Evolutionary conservation across 2,888 invertebrate species (phyloP), one percentile per base, ranked within the genome.

Genomic region (Alentia gelatinosa): DNA sequence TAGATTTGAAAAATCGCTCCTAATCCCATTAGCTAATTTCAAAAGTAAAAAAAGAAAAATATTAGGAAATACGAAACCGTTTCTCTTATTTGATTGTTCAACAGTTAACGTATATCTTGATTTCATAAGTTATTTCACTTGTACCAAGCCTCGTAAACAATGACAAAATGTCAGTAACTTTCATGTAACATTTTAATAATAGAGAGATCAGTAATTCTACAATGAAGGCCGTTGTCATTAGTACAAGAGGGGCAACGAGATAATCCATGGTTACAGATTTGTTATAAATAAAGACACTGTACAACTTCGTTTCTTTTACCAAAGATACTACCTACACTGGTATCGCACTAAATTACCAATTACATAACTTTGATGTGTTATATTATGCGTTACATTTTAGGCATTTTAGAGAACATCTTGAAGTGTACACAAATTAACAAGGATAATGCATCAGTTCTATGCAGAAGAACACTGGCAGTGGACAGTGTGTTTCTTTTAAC

Each of bases 181-280:
- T 79, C 37, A 19, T 79, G 79, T 79, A 79, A 79, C 79, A 79
- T 79, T 35, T 79, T 79, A 74, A 74, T 79, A 79, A 79, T 79
- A n/a, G 15, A 79, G 79, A 79, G 79, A 79, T 79, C 79, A 79
- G 79, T 79, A 79, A 12, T 68, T 35, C 37, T 79, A 79, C 79
- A 79, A 37, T 79, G 79, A 79, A 79, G 79, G 79, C 79, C 15
- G 1, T 79, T 19, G 79, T 79, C 7, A 15, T 37, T 79, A 39
- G 79, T 74, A 33, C 30, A 19, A 4, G 33, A 33, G 30, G 74
- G 74, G 74, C 56, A 56, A 56, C 56, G n/a, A 56, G 56, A n/a
- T n/a, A 19, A 56, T 56, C 56, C 56, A 56, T 56, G 56, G 19
- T 56, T 56, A 56, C 56, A 56, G 56, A n/a, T n/a, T 56, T 19